Percentiles rank a stretch among this genome's conserved stretches.
phyloP scores from a whole-genome alignment of 1,140 invertebrate species.

The Drosophila parabipectinata region DNA sequence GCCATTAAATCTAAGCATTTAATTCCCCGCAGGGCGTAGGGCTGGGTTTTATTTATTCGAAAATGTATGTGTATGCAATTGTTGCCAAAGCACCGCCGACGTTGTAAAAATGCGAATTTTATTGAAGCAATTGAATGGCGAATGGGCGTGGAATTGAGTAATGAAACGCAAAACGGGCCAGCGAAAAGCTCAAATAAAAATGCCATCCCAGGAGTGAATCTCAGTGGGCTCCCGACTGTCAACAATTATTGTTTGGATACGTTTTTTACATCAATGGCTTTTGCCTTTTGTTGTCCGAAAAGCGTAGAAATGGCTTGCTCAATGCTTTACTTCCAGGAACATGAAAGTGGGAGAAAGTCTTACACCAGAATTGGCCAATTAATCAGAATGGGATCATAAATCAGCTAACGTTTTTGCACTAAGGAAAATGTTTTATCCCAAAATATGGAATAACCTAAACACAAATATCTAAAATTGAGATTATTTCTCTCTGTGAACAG shows the following conservation, averaged over 20 bases:
- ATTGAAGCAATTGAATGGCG: constrained; percentile 78
- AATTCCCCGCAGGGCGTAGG: constrained; percentile 50
- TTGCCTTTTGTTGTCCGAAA: constrained; percentile 25
- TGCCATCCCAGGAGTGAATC: constrained; percentile 21
- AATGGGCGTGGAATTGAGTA: constrained; percentile 80
- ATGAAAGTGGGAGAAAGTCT: background rate
- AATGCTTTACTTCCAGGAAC: constrained; percentile 15
- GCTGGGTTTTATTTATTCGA: constrained; percentile 5
- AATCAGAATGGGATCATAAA: constrained; percentile 67
- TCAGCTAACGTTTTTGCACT: constrained; percentile 39
- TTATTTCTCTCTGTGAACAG: background rate
- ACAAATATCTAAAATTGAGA: background rate
- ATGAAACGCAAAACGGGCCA: constrained; percentile 54
- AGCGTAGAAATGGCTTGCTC: constrained; percentile 32
- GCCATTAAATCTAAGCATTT: constrained; percentile 58
- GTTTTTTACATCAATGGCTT: constrained; percentile 46
- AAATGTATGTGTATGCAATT: constrained; percentile 43
- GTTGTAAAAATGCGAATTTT: constrained; percentile 75
- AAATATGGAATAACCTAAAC: too few relatives aligned
- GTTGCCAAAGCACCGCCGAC: constrained; percentile 54
- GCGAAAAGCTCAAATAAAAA: constrained; percentile 31
- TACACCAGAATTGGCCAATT: constrained; percentile 46
- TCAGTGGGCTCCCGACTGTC: constrained; percentile 39
- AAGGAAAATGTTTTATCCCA: background rate
- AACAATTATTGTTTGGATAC: constrained; percentile 77